Percentiles rank a stretch among this genome's conserved stretches.
phyloP scores from a whole-genome alignment of 2,888 invertebrate species.

The Oxystoma pomonae region DNA sequence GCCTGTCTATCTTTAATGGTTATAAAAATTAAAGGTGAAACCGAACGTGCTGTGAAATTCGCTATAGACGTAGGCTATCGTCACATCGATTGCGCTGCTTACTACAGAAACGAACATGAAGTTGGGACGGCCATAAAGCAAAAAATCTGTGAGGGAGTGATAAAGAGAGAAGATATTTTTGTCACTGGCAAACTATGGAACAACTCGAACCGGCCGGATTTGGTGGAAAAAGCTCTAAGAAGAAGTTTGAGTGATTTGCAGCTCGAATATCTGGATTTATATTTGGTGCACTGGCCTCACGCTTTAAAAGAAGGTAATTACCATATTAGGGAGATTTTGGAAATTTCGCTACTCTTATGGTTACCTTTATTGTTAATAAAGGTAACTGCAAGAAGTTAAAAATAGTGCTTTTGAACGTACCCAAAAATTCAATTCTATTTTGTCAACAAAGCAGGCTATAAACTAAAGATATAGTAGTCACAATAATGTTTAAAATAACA shows the following conservation, averaged over 20 bases:
- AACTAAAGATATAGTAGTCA: too few species aligned
- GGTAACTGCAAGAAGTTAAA: too few species aligned
- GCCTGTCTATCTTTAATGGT: too few species aligned
- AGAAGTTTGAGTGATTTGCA: neutral
- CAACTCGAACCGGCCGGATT: neutral
- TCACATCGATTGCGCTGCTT: neutral
- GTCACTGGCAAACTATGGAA: neutral
- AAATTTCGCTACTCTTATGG: too few species aligned
- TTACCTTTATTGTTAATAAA: too few species aligned
- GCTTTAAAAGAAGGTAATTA: neutral
- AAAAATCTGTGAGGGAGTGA: neutral
- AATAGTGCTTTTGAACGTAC: too few species aligned
- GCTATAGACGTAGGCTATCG: neutral
- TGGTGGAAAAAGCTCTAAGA: neutral
- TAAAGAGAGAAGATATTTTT: neutral
- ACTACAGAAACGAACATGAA: neutral
- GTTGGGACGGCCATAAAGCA: neutral
- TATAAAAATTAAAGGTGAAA: neutral
- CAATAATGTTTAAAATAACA: too few species aligned
- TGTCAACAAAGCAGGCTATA: too few species aligned
- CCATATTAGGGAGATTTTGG: too few species aligned
- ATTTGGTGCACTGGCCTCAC: neutral
- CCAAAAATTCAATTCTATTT: too few species aligned
- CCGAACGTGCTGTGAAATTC: neutral
- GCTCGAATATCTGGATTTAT: neutral